Evolutionary conservation across 2,113 vertebrate species (phyloP).

Genomic region (Tragulus kanchil): DNA sequence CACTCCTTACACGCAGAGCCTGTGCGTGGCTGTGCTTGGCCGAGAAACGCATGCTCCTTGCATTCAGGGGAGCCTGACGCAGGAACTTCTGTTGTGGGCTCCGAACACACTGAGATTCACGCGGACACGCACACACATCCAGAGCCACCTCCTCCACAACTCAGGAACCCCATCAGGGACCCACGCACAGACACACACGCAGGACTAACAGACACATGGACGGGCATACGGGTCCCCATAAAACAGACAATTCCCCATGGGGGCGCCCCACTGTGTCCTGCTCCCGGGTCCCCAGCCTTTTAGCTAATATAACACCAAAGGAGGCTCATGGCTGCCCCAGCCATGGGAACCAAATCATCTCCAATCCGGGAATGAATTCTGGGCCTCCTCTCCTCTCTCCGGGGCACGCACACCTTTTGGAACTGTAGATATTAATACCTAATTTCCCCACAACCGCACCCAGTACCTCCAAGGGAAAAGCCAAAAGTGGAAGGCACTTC

Average conservation of each 20-base stretch:
- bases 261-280: not conserved
- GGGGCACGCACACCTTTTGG: not conserved
- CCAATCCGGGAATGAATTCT: not conserved
- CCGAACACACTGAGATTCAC: not conserved
- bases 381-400: not conserved
- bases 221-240: not conserved
- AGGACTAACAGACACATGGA: not conserved
- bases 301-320: not conserved
- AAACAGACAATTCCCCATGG: not conserved
- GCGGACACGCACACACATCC: no score
- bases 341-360: not conserved
- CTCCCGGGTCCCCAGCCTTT: not conserved
- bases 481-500: no score
- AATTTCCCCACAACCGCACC: not conserved
- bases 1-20: not conserved
- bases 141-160: not conserved
- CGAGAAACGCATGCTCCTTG: fast-evolving
- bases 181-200: not conserved
- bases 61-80: fast-evolving
- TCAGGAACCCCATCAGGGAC: not conserved
- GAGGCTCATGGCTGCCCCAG: not conserved
- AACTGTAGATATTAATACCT: not conserved
- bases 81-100: fast-evolving
- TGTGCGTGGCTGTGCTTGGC: not conserved
- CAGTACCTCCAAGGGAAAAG: not conserved